Base-by-base conservation (phyloP, 2,888 invertebrate genomes). In the Pandemis cinnamomeana region DNA sequence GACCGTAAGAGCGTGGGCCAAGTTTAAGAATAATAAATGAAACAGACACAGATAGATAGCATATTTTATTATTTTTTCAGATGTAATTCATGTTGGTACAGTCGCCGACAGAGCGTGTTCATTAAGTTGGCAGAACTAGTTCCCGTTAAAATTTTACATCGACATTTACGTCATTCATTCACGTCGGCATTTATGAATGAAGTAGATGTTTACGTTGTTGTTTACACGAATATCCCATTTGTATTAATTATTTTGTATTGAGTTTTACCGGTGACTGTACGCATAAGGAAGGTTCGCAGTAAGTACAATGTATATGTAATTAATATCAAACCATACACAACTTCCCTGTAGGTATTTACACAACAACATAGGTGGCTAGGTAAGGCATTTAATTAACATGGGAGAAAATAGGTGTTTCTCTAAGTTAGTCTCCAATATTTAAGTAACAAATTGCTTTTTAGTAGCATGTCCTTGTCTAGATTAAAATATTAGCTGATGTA, bases 281-380 rank as follows among this genome's bases (percentile, higher is more conserved):
- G 48, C 36, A 82, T 84, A 85, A 85, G 81, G 81, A 80, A 80
- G 81, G 78, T 55, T 55, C 55, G 6, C 79, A 84, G 80, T 84
- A 87, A 80, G 82, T 81, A 82, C 85, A 83, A 82, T 85, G 80
- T 86, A 80, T 82, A 82, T 80, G 78, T 20, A 27, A 78, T 72
- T 79, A 81, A 82, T 87, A 86, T 82, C 83, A 87, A 88, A 88
- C 80, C 87, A 87, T 89, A 89, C 87, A 84, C 87, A 88, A 86
- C 82, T 83, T 90, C 91, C 91, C 91, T 91, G 91, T 91, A 90
- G 85, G 83, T 89, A 85, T 83, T 84, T 85, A 87, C 84, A 83
- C 81, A 87, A 88, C 83, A 86, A 87, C 84, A 74, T 74, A 73
- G 64, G 75, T 75, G 67, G 48, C 62, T 46, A 71, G 63, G 11